Evolutionary conservation across 1,140 invertebrate species (phyloP).

Genomic region (Cydia pomonella): DNA sequence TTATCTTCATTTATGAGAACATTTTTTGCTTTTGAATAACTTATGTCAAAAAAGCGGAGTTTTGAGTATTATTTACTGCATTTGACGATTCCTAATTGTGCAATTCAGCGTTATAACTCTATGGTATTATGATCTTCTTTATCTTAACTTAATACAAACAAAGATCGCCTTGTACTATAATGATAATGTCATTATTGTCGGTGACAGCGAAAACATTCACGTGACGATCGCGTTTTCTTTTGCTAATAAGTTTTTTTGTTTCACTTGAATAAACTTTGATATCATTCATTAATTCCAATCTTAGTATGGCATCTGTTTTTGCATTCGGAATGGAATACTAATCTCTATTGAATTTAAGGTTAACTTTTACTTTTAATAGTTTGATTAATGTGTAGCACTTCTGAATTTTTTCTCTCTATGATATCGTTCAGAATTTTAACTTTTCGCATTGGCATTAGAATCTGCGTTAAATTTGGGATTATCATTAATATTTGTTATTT

Average conservation of each 20-base stretch:
- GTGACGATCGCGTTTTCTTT: slow-evolving; percentile 27
- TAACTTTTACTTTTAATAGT: background rate
- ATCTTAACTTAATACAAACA: slow-evolving; percentile 29
- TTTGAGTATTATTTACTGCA: too few relatives aligned
- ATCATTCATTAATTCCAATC: slow-evolving; percentile 13
- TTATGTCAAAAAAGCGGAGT: too few relatives aligned
- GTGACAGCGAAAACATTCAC: slow-evolving; percentile 29
- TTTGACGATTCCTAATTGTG: background rate
- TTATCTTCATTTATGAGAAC: too few relatives aligned
- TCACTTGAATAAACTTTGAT: slow-evolving; percentile 27
- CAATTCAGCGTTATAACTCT: background rate
- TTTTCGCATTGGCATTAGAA: too few relatives aligned
- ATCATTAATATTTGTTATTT: slow-evolving; percentile 35
- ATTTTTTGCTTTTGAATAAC: too few relatives aligned
- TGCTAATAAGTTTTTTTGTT: slow-evolving; percentile 18
- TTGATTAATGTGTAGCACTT: background rate
- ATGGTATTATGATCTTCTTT: slow-evolving; percentile 9
- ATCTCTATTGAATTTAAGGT: background rate
- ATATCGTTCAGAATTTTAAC: too few relatives aligned
- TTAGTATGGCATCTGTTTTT: background rate
- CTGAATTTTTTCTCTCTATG: background rate
- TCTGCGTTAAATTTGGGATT: too few relatives aligned
- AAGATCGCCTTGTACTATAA: slow-evolving; percentile 15
- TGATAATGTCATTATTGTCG: slow-evolving; percentile 25
- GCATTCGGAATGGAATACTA: background rate